phyloP scores from a whole-genome alignment of 2,888 invertebrate genomes.

The Drosophila mettleri region DNA sequence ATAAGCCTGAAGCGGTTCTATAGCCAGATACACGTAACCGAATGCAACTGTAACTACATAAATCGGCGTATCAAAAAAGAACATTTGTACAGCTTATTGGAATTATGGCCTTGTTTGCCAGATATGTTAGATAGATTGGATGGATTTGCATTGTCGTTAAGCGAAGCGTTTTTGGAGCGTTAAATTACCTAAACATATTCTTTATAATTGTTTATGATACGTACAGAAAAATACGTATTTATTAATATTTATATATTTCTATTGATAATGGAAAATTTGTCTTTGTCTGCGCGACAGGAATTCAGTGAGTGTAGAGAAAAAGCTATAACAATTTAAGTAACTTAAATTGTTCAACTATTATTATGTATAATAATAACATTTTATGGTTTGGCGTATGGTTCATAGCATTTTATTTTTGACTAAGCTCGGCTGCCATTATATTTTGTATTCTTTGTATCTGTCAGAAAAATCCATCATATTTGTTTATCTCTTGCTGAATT shows the following conservation, averaged over 20 bases:
- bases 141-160: conserved; percentile 30
- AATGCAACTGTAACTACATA: conserved; percentile 43
- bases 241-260: background rate
- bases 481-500: background rate
- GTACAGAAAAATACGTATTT: background rate
- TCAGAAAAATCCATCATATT: background rate
- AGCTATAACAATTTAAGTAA: background rate
- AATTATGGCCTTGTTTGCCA: conserved; percentile 50
- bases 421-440: no score
- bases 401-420: background rate
- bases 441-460: background rate
- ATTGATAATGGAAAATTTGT: conserved; percentile 50
- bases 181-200: conserved; percentile 69
- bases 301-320: background rate
- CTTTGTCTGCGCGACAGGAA: conserved; percentile 4
- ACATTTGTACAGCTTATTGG: conserved; percentile 32
- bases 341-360: background rate
- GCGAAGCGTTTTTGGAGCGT: conserved; percentile 46
- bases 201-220: conserved; percentile 63
- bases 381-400: background rate
- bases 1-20: background rate
- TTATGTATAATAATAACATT: no score
- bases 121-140: conserved; percentile 8
- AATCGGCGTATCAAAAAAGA: conserved; percentile 47
- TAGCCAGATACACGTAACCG: conserved; percentile 7